Base-by-base conservation (phyloP, 1,140 invertebrate genomes). In the Drosophila orena region DNA sequence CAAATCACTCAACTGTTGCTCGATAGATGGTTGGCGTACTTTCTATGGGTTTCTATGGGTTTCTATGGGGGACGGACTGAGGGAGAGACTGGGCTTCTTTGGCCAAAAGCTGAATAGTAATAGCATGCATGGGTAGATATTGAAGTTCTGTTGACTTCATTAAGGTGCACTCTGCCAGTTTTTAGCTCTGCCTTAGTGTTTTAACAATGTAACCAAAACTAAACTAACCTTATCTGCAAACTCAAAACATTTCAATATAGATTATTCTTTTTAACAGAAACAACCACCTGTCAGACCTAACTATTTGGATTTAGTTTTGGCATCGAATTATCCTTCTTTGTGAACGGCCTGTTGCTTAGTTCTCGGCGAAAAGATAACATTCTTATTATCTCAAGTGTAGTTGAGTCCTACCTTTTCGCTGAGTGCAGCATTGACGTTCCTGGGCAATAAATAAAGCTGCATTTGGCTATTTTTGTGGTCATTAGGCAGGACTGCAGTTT, bases 381-480 rank as follows among this genome's bases (percentile, higher is more conserved):
- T 4, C 4, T 24, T 8, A 30, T 8, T 30, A 30, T 30, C 30
- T 30, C 3, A 14, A 42, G 2, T 17, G 7, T 17, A 17, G 6
- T 15, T 30, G 30, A 2, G 10, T 30, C 30, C 10, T 3, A 20
- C 1, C 3, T 30, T 34, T 58, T 61, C 3, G 35, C 46, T 17
- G 24, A 78, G 34, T 59, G 35, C 37, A 17, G 7, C 52, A 40
- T 73, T 58, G 64, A 72, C 61, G 77, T 85, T 64, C 43, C 69
- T 49, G 81, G 77, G 61, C 57, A 69, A 85, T 84, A 84, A 84
- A 84, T 84, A 80, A 84, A 84, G 44, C 72, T 80, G 81, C 79
- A 79, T 81, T 81, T 80, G 77, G 72, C 81, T 84, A 84, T 85
- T 80, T 84, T 84, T 85, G 81, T 84, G 58, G 81, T 84, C 81